Percentiles rank a stretch among this genome's conserved stretches.
Conservation (phyloP, 2,888 invertebrate genomes). For the Phalera bucephala region DNA sequence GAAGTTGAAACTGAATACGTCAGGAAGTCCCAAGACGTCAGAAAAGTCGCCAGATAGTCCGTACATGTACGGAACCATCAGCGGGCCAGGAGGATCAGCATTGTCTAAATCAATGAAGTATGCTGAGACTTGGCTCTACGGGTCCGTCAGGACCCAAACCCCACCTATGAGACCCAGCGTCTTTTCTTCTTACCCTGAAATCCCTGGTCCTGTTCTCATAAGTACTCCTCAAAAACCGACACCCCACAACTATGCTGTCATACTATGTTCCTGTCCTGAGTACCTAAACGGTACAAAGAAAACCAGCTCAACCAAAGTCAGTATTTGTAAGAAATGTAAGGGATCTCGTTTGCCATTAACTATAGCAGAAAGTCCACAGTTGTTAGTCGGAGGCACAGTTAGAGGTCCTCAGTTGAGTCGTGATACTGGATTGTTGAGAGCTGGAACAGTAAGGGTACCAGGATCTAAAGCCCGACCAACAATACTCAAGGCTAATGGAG, state of each 20-base stretch:
- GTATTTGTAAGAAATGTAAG: constrained; percentile 92
- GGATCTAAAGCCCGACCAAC: constrained; percentile 84
- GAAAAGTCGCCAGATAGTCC: constrained; percentile 76
- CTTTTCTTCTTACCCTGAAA: constrained; percentile 75
- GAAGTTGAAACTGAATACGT: constrained; percentile 84
- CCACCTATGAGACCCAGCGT: constrained; percentile 73
- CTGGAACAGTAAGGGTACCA: constrained; percentile 86
- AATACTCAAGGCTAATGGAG: constrained; percentile 84
- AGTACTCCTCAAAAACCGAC: constrained; percentile 81
- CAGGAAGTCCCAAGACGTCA: constrained; percentile 70
- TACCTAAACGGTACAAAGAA: constrained; percentile 90
- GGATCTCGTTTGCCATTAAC: constrained; percentile 90
- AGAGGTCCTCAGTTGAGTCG: constrained; percentile 76
- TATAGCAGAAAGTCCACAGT: constrained; percentile 81
- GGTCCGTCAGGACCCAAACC: constrained; percentile 86
- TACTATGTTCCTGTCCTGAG: constrained; percentile 92
- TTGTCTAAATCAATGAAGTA: constrained; percentile 92
- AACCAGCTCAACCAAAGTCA: constrained; percentile 88
- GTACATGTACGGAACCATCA: constrained; percentile 75
- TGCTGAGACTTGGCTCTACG: constrained; percentile 93
- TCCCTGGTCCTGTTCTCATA: constrained; percentile 72
- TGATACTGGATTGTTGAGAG: constrained; percentile 75
- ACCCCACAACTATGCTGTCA: constrained; percentile 86
- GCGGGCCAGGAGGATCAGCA: constrained; percentile 86
- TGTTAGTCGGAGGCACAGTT: constrained; percentile 84